A percentile compares a stretch with the other conserved stretches of the same genome.
Conservation (phyloP, 2,888 invertebrate genomes). For the Tillus elongatus region DNA sequence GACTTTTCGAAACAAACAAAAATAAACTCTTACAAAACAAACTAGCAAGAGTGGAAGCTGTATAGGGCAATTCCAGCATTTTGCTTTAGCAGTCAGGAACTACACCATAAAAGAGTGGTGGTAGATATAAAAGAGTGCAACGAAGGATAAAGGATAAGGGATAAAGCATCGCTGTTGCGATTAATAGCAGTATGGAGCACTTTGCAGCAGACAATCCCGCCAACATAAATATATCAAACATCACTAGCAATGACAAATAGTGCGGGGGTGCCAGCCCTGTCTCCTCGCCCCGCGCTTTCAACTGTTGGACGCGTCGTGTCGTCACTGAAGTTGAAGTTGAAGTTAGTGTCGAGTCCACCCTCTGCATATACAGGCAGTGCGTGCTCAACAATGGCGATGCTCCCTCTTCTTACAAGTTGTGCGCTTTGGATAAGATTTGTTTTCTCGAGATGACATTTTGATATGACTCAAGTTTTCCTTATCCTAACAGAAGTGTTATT, state of each 20-base stretch:
- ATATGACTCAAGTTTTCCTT: constrained; percentile 34
- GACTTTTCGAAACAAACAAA: too few relatives aligned
- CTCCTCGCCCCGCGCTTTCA: constrained; percentile 6
- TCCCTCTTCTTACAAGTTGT: constrained; percentile 27
- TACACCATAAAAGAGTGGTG: too few relatives aligned
- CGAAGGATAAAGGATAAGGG: constrained; percentile 2
- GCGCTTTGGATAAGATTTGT: constrained; percentile 37
- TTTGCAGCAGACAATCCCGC: neutral
- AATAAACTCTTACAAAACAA: too few relatives aligned
- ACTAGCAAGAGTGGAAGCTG: too few relatives aligned
- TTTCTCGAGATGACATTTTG: constrained; percentile 40
- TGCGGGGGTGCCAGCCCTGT: constrained; percentile 28
- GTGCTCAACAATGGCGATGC: constrained; percentile 16
- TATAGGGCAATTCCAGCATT: too few relatives aligned
- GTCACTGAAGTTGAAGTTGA: neutral
- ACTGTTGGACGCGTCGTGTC: constrained; percentile 9
- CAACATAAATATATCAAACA: constrained; percentile 41
- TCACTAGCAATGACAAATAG: constrained; percentile 42
- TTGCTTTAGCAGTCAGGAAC: too few relatives aligned
- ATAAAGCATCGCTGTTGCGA: neutral
- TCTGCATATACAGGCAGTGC: constrained; percentile 18
- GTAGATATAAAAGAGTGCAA: neutral
- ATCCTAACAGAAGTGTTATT: constrained; percentile 11
- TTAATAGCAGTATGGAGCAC: neutral
- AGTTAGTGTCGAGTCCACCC: too few relatives aligned